These are phyloP conservation scores for Myotis brandtii DNA, from an alignment of 2,113 vertebrate genomes.

Conservation along the genomic window DNA sequence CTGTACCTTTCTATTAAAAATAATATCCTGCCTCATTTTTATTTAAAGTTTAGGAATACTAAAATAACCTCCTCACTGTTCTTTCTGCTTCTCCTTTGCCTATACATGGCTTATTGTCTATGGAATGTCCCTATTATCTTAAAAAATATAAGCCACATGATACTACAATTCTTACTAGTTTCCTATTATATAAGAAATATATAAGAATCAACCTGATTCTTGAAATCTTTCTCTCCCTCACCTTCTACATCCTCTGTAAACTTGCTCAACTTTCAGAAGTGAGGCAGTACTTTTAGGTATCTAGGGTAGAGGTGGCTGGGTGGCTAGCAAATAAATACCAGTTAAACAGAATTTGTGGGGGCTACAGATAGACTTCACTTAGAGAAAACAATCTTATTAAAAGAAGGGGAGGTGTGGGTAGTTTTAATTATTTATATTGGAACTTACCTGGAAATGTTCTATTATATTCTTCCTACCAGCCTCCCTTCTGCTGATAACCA, in stretches of 20 bases:
- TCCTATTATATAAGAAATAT: neutral
- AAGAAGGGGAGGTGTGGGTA: neutral
- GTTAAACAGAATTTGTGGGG: neutral
- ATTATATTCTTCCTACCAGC: neutral
- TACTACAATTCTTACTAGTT: neutral
- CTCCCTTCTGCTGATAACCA: neutral
- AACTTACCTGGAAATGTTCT: conserved; percentile 55
- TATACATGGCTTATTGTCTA: neutral
- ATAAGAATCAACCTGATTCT: neutral
- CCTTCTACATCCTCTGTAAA: neutral
- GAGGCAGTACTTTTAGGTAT: neutral
- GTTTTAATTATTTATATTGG: neutral
- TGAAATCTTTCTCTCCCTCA: neutral
- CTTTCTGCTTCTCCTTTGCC: neutral
- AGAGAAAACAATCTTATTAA: neutral
- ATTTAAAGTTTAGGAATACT: neutral
- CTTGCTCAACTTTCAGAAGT: neutral
- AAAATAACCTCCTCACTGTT: neutral
- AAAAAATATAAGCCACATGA: neutral
- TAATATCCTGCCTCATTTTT: neutral
- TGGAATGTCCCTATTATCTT: neutral
- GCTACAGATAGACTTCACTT: neutral
- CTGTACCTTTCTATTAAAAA: neutral
- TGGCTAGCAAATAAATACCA: neutral
- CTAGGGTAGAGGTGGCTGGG: neutral